Evolutionary conservation across 2,888 invertebrate genomes (phyloP), one percentile per base, ranked within the genome.

Genomic region (Diplolepis rosae): DNA sequence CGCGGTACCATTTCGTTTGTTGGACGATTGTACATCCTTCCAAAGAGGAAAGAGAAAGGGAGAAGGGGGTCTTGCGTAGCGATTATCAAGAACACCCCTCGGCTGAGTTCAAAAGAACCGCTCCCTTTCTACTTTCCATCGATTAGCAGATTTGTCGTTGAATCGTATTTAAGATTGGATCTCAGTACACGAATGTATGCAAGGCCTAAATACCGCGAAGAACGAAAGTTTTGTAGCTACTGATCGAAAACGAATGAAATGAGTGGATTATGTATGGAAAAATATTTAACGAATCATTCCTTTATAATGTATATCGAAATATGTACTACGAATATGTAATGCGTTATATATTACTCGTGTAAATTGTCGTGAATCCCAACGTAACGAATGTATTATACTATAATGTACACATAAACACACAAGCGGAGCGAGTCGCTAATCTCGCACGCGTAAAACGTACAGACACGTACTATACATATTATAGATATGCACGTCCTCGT

Each of bases 271-370:
- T 77, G 74, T 77, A 80, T 73, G 73, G 79, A 77, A 72, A 79
- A 77, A 82, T 82, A 82, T 85, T 83, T 82, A 85, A 85, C 83
- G 82, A 87, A 87, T 87, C 88, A 88, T 88, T 88, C 88, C 88
- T 85, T 83, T 83, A 85, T 80, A 77, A 79, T 86, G 82, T 86
- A 86, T 87, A 86, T 86, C 83, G 82, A 85, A 85, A 75, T 77
- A 72, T 70, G 78, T 83, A 83, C 77, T 84, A 84, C 80, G 84
- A 85, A 82, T 85, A 85, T 84, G 83, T 83, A 84, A 85, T 82
- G 80, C 80, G 83, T 84, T 84, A 82, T 80, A 79, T 84, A 82
- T 78, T 83, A 81, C 75, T 87, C 84, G 84, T 85, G 80, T 83
- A 83, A 87, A 83, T 82, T 80, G 79, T 84, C 82, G 84, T 84